Conservation (phyloP, 2,113 vertebrate species). For the Periophthalmodon schlosseri region DNA sequence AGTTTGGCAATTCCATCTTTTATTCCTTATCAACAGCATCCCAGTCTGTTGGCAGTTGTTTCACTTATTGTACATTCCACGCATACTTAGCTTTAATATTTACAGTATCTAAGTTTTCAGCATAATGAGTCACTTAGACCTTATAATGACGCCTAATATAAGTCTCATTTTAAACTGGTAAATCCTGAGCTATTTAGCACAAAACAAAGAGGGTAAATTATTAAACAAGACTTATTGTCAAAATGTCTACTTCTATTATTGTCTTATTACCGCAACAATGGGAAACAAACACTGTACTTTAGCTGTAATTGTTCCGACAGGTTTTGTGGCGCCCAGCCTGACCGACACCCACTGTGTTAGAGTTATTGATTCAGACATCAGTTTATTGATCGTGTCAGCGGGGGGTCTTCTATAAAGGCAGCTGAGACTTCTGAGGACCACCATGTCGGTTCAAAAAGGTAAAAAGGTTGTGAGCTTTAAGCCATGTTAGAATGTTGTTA, state of each 20-base stretch:
- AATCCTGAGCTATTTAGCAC: background rate
- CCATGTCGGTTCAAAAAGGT: background rate
- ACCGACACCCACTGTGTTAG: slow-evolving; percentile 28
- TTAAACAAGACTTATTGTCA: background rate
- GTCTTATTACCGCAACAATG: background rate
- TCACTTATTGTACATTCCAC: background rate
- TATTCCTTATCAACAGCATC: background rate
- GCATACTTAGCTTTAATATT: background rate
- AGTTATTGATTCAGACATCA: slow-evolving; percentile 56
- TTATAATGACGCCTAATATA: background rate
- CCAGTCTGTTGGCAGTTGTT: background rate
- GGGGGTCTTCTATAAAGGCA: slow-evolving; percentile 25
- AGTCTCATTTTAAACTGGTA: background rate
- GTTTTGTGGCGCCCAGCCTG: background rate
- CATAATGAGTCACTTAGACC: background rate
- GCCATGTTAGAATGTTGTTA: too few species aligned
- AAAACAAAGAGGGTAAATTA: background rate
- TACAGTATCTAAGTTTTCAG: background rate
- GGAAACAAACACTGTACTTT: background rate
- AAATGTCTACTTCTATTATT: background rate
- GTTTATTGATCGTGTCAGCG: slow-evolving; percentile 46
- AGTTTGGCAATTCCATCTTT: background rate
- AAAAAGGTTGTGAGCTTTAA: too few species aligned
- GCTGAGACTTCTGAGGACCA: slow-evolving; percentile 48
- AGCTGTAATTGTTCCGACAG: slow-evolving; percentile 12